Percentiles rank a stretch among this genome's conserved stretches.
phyloP scores from a whole-genome alignment of 1,140 invertebrate species.

The Leptopilina clavipes region DNA sequence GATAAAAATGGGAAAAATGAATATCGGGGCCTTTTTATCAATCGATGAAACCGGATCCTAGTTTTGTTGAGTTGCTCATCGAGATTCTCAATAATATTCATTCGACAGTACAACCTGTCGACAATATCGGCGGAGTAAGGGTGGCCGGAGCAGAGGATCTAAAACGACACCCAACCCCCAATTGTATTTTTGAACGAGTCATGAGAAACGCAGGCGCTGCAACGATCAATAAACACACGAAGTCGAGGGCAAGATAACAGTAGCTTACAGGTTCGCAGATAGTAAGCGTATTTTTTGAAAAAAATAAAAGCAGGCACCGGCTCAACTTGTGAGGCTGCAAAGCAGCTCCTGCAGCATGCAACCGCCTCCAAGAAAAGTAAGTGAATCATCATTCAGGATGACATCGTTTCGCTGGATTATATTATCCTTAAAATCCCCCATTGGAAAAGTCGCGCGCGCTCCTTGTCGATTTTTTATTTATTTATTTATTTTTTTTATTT shows the following conservation, averaged over 20 bases:
- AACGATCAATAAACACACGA: slow-evolving; percentile 58
- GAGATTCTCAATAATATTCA: too few relatives aligned
- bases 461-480: slow-evolving; percentile 27
- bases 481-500: too few relatives aligned
- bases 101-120: slow-evolving; percentile 38
- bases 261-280: slow-evolving; percentile 56
- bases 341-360: slow-evolving; percentile 77
- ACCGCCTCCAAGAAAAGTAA: slow-evolving; percentile 86
- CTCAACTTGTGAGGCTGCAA: slow-evolving; percentile 47
- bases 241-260: slow-evolving; percentile 58
- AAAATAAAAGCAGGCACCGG: slow-evolving; percentile 39
- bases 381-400: slow-evolving; percentile 40
- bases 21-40: background rate
- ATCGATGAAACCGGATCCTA: background rate
- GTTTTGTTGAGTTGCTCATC: too few relatives aligned
- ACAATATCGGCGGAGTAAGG: slow-evolving; percentile 55
- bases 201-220: slow-evolving; percentile 57
- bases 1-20: too few relatives aligned
- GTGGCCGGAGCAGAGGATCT: slow-evolving; percentile 25
- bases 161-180: background rate
- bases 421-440: background rate
- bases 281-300: slow-evolving; percentile 49
- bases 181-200: slow-evolving; percentile 50
- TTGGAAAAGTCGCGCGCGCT: slow-evolving; percentile 31
- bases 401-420: background rate